Conservation (phyloP, 1,140 invertebrate species). For the Limonius californicus region DNA sequence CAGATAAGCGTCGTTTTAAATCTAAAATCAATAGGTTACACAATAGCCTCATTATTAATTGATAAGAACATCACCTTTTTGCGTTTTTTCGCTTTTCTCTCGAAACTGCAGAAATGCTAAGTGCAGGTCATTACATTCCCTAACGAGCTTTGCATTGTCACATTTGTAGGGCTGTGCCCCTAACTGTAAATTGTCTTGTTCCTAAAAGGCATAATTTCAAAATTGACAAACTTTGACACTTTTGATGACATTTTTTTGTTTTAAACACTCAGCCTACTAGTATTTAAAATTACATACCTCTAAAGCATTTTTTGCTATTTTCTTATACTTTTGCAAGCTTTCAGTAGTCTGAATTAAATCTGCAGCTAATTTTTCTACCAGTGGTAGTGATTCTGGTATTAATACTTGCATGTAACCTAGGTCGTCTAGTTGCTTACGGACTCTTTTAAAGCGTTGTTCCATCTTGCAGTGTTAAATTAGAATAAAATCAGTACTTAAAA, state of each 20-base stretch:
- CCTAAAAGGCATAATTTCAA: conserved; percentile 46
- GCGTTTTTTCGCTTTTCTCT: conserved; percentile 57
- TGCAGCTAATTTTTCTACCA: conserved; percentile 69
- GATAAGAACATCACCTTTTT: conserved; percentile 48
- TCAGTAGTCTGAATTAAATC: conserved; percentile 76
- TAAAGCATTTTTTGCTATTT: conserved; percentile 60
- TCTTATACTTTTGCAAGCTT: conserved; percentile 74
- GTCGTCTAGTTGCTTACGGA: conserved; percentile 61
- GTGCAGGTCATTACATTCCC: conserved; percentile 70
- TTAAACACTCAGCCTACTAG: background rate
- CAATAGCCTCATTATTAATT: no score
- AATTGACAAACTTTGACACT: background rate
- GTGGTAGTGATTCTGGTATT: conserved; percentile 64
- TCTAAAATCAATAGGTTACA: conserved; percentile 48
- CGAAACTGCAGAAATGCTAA: conserved; percentile 60
- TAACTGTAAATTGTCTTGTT: conserved; percentile 55
- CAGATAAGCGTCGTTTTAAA: conserved; percentile 55
- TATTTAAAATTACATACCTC: conserved; percentile 47
- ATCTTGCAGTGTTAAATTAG: no score
- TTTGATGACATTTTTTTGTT: conserved; percentile 10
- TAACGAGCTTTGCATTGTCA: conserved; percentile 65
- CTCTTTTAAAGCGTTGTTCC: conserved; percentile 48
- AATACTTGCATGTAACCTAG: conserved; percentile 73
- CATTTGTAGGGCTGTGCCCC: conserved; percentile 65
- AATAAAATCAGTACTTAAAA: no score